Evolutionary conservation across 2,113 vertebrate genomes (phyloP), one percentile per base, ranked within the genome.

Genomic region (Potamarius usumacintae): DNA sequence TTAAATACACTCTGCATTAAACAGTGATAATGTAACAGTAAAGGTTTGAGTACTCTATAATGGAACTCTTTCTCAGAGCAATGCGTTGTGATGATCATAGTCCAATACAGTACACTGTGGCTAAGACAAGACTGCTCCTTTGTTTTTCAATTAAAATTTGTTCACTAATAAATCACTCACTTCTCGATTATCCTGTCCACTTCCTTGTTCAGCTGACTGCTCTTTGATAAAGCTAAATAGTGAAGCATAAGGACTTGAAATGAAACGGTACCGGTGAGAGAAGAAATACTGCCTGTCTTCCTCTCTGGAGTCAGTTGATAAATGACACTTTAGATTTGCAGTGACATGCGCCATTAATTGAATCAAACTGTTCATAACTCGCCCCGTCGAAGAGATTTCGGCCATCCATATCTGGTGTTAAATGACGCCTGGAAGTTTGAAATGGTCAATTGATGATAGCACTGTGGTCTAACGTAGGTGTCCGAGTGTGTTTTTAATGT

Each of bases 361-460:
- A 95, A 95, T 95, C 92, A 93, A 93, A 93, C 90, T 94, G 92
- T 95, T 95, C 93, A 94, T 94, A 93, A 92, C 92, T 92, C 92
- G 89, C 81, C 91, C 92, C 90, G 93, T 93, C 94, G 91, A 63
- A 87, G 89, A 91, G 86, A 92, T 93, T 93, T 88, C 86, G 88
- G 83, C 88, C 85, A 91, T 88, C 90, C 80, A 63, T 57, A 0
- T 62, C 91, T 91, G 89, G 91, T 91, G 90, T 92, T 92, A 88
- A 83, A 91, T 92, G 91, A 92, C 82, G 89, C 79, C 53, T 71
- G 80, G 34, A n/a, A 69, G 52, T 50, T 76, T 42, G 25, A 57
- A 30, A 52, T 34, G 53, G 77, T 60, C 79, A 52, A 74, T 71
- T 52, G 48, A 20, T 82, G 67, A 63, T 52, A 57, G 67, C 14